Percentiles rank a stretch among this genome's conserved stretches.
phyloP scores from a whole-genome alignment of 2,888 invertebrate species.

The Cabera pusaria region DNA sequence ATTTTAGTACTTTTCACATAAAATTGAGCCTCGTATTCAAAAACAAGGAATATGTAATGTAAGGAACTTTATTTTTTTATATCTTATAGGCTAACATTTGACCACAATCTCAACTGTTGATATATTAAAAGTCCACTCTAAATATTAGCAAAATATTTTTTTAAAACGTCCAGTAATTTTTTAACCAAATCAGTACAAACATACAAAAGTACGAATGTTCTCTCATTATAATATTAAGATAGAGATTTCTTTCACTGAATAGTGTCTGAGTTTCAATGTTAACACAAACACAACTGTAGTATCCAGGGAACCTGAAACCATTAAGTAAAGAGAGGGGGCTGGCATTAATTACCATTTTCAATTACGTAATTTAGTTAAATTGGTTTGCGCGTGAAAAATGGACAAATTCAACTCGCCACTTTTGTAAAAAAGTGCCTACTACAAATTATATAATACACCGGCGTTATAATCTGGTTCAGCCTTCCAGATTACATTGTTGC shows the following conservation, averaged over 20 bases:
- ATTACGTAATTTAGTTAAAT: conserved; percentile 11
- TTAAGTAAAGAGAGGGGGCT: conserved; percentile 10
- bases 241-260: no score
- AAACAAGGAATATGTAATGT: not conserved
- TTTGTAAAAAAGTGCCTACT: not conserved
- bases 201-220: no score
- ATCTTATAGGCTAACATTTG: no score
- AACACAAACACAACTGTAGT: not conserved
- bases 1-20: conserved; percentile 21
- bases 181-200: no score
- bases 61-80: not conserved
- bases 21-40: conserved; percentile 20
- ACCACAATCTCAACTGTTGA: no score
- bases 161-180: no score
- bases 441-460: no score
- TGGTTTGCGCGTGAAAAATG: conserved; percentile 6
- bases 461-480: conserved; percentile 2
- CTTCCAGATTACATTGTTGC: conserved; percentile 11
- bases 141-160: no score
- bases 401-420: not conserved
- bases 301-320: conserved; percentile 3
- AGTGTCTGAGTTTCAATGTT: no score
- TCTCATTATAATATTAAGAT: no score
- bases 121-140: no score
- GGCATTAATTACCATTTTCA: conserved; percentile 15